Evolutionary conservation across 2,888 invertebrate genomes (phyloP), one percentile per base, ranked within the genome.

Genomic region (Drosophila cyrtoloma): DNA sequence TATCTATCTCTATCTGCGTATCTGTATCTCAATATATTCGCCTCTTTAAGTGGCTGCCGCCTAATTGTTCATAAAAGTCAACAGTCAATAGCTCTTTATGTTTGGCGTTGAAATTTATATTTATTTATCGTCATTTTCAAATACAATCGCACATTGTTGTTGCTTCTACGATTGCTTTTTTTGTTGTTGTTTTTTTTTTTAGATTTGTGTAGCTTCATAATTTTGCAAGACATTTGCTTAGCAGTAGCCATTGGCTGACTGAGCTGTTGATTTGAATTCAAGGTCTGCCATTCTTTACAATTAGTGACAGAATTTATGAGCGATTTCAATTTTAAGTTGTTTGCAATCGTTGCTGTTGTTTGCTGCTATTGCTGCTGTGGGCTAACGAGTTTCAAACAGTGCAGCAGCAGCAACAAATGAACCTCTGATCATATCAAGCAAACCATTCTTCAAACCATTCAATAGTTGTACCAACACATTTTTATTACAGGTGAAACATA

Each of bases 41-140:
- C 74, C 80, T 78, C 77, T 86, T 86, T 84, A 86, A 85, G 87
- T 86, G 87, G 87, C 86, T 85, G 87, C 86, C 86, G 86, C 86
- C 86, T 86, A 86, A 86, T 86, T 86, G 86, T 86, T 86, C 86
- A 86, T 86, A 84, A 88, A 86, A 86, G 88, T 85, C 86, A 85
- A 84, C 85, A 87, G 86, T 89, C 87, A 87, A 89, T 87, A 89
- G 87, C 87, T 88, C 89, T 88, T 87, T 88, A 85, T 88, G 88
- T 85, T 87, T 88, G 86, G 86, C 82, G 80, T 85, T 88, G 83
- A 86, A 88, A 87, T 88, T 88, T 87, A 88, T 87, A 85, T 87
- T 87, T 86, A 86, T 89, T 86, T 87, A 86, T 89, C 70, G 77
- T 79, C 63, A 73, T 73, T 82, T 75, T 75, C 74, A 82, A 79